These are phyloP conservation scores for Andricus grossulariae DNA, from an alignment of 1,140 invertebrate species.

Conservation along the genomic window DNA sequence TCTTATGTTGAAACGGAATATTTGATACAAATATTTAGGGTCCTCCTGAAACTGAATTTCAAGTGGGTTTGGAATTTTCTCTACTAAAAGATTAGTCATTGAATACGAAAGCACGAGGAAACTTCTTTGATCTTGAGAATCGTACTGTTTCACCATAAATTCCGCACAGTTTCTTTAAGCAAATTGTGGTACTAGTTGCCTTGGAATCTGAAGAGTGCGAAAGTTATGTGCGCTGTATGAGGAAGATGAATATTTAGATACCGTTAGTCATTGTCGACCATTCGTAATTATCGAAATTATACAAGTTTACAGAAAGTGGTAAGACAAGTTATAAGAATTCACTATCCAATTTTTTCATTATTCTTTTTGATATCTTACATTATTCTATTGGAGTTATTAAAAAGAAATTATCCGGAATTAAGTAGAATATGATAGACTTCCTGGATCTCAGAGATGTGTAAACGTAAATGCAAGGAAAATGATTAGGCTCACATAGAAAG, in stretches of 20 bases:
- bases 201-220: neutral
- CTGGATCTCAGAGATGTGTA: neutral
- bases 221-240: slow-evolving; percentile 3
- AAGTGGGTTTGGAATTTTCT: neutral
- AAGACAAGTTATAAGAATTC: neutral
- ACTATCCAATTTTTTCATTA: neutral
- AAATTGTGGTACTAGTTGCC: slow-evolving; percentile 24
- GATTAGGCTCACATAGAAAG: slow-evolving; percentile 1
- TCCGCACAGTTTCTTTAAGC: neutral
- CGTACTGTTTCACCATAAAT: slow-evolving; percentile 8
- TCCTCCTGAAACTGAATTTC: neutral
- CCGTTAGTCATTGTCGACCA: slow-evolving; percentile 11
- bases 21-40: too few relatives aligned
- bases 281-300: neutral
- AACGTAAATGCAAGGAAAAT: neutral
- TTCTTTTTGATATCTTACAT: neutral
- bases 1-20: too few relatives aligned
- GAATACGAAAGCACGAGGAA: slow-evolving; percentile 14
- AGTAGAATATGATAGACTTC: neutral
- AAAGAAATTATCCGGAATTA: neutral
- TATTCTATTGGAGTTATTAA: too few relatives aligned
- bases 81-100: neutral
- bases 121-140: neutral
- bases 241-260: slow-evolving; percentile 21
- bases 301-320: neutral